Evolutionary conservation across 2,797 vertebrate genomes (phyloP), one percentile per base, ranked within the genome.

Genomic region (Pogonophryne albipinna): DNA sequence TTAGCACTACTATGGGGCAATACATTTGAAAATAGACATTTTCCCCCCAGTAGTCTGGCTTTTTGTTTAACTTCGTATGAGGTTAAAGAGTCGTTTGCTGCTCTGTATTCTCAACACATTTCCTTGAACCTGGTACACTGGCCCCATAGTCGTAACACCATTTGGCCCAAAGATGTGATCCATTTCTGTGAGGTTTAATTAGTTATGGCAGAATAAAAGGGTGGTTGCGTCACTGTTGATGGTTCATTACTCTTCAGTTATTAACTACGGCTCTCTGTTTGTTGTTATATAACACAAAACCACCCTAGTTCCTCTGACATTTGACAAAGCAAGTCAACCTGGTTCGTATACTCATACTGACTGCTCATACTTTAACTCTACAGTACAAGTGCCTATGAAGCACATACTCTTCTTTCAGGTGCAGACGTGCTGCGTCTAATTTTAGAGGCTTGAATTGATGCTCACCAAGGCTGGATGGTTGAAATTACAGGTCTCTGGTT

Each of bases 231-330:
- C 90, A 95, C 80, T n/a, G 60, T 45, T 6, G 27, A 84, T 77
- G 83, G 84, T 78, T 93, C 90, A 91, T 93, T 91, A 85, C 77
- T 83, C 81, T 67, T 77, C 82, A 70, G 71, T 78, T 90, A 83
- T 83, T 79, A 53, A 44, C 61, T 45, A 44, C 63, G 53, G 34
- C 10, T 46, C 52, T 75, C 61, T 74, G 52, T 76, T 61, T 68
- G 72, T 55, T 63, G 72, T 95, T 93, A 90, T 62, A 53, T 89
- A 94, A 93, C 12, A 0, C 10, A 63, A 10, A 71, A 76, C 62
- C 0, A 10, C 27, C 27, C 27, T 27, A 27, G 27, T 27, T 68
- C 27, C 12, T 58, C 4, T 16, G 2, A 2, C 11, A 66, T 77
- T 65, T 71, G 23, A 42, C 70, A 55, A 67, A 73, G 34, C 5